Evolutionary conservation across 2,888 invertebrate genomes (phyloP).

Genomic region (Entomobrya proxima): DNA sequence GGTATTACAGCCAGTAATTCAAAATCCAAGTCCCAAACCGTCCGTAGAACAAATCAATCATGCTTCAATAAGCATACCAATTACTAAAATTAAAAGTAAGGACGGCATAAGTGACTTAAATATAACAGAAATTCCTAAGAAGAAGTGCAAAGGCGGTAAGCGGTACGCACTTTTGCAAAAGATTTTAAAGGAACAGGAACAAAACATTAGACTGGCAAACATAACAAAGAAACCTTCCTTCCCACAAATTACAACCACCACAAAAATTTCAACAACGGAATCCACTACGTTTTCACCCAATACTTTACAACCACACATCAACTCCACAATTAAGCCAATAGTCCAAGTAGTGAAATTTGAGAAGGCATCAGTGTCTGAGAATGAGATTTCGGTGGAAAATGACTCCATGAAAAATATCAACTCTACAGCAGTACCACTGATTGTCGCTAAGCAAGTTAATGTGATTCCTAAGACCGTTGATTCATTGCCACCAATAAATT

Average conservation of each 20-base stretch:
- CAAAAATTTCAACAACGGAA: not conserved
- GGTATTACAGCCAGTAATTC: conserved; percentile 35
- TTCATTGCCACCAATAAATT: not conserved
- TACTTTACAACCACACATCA: not conserved
- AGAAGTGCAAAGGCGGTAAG: conserved; percentile 43
- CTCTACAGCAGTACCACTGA: not conserved
- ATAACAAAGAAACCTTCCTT: not conserved
- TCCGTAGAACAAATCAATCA: no score
- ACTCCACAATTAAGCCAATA: conserved; percentile 1
- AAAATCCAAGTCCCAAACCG: not conserved
- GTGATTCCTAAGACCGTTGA: not conserved
- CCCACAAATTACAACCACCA: not conserved
- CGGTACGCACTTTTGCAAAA: conserved; percentile 39
- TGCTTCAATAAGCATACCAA: not conserved
- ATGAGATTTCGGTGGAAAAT: conserved; percentile 32
- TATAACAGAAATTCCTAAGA: conserved; percentile 9
- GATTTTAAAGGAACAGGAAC: conserved; percentile 37
- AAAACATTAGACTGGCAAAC: not conserved
- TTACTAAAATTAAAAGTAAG: not conserved
- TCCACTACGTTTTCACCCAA: not conserved
- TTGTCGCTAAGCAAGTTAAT: not conserved
- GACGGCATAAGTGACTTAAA: not conserved
- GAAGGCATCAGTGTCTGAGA: not conserved
- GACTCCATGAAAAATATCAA: not conserved
- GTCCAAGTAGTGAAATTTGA: conserved; percentile 31